Conservation (phyloP, 2,113 vertebrate species). For the Tinamus guttatus region DNA sequence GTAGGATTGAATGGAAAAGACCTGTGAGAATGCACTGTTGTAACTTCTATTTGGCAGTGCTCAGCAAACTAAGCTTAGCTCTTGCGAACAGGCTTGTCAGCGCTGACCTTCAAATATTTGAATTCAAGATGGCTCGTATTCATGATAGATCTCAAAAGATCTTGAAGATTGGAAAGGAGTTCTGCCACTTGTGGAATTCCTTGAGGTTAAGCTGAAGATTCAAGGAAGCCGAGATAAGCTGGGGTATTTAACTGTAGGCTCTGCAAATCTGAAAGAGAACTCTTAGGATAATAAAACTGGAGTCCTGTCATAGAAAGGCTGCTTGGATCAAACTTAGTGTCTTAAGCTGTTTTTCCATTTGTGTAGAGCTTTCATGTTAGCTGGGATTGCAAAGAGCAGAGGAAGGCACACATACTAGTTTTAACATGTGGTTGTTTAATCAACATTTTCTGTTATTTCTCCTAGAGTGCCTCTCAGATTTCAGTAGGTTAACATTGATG, state of each 20-base stretch:
- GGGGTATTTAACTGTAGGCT: background rate
- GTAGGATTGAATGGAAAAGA: background rate
- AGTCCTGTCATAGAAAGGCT: background rate
- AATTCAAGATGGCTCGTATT: background rate
- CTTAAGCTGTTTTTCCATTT: background rate
- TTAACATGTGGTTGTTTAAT: background rate
- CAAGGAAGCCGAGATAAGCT: background rate
- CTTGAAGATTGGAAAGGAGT: background rate
- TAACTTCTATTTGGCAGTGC: background rate
- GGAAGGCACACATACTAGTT: background rate
- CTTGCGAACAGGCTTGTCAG: background rate
- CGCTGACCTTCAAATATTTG: background rate
- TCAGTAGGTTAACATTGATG: background rate
- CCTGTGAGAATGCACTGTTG: background rate
- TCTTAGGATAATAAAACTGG: background rate
- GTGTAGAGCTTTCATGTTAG: background rate
- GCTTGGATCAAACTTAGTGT: background rate
- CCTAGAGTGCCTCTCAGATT: background rate
- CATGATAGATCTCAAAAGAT: background rate
- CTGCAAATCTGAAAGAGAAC: background rate
- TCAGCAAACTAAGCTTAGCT: slow-evolving; percentile 19
- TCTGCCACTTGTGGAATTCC: background rate
- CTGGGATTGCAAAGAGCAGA: background rate
- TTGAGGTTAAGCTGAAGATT: background rate
- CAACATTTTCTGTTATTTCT: background rate